A percentile compares a stretch with the other conserved stretches of the same genome.
These are phyloP conservation scores for Amphipoea oculea DNA, from an alignment of 2,888 invertebrate genomes.

Conservation along the genomic window DNA sequence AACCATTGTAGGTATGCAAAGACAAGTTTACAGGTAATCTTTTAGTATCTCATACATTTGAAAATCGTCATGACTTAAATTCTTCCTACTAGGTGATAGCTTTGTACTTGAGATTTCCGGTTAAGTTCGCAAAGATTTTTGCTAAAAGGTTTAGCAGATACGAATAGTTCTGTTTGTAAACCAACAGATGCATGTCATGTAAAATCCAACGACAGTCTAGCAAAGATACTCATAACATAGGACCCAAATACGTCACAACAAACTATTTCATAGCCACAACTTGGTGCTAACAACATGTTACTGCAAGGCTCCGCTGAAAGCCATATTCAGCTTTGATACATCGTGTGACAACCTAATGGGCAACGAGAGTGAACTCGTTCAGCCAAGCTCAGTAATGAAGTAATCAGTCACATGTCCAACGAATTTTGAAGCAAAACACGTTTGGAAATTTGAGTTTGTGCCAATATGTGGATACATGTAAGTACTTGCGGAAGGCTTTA, in stretches of 20 bases:
- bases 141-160: too few species aligned
- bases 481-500: constrained; percentile 24
- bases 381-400: constrained; percentile 54
- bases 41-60: neutral
- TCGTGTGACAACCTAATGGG: constrained; percentile 57
- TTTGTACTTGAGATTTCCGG: neutral
- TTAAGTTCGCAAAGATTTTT: neutral
- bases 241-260: constrained; percentile 23
- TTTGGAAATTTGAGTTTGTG: constrained; percentile 55
- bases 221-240: neutral
- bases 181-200: neutral
- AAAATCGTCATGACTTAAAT: neutral
- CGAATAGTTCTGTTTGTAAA: neutral
- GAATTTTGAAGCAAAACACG: constrained; percentile 56
- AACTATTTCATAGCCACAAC: constrained; percentile 16
- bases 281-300: constrained; percentile 33
- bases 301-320: constrained; percentile 39
- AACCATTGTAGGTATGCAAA: neutral
- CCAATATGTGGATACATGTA: constrained; percentile 48
- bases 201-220: neutral
- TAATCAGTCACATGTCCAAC: constrained; percentile 60
- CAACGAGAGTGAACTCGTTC: constrained; percentile 54
- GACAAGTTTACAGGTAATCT: neutral
- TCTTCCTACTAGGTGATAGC: neutral
- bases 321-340: constrained; percentile 58